These are phyloP conservation scores for Vulpes lagopus DNA, from an alignment of 2,113 vertebrate genomes.

Conservation along the genomic window DNA sequence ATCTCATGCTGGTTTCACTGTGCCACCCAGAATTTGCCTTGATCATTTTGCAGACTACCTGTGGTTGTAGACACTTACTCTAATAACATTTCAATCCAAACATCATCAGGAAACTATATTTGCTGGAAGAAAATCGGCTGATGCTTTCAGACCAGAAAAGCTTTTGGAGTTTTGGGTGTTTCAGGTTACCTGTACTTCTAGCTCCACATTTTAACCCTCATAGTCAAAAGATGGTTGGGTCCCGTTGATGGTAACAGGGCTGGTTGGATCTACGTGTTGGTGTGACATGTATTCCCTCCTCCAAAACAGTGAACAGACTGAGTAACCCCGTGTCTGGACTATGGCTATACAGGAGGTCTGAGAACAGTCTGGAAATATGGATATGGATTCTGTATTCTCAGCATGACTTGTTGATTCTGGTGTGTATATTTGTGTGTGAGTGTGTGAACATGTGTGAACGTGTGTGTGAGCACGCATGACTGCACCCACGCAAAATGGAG, in stretches of 20 bases:
- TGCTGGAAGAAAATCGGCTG: background rate
- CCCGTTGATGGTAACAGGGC: too few species aligned
- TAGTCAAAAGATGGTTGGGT: background rate
- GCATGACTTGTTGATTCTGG: background rate
- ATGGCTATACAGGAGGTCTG: background rate
- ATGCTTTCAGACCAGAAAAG: background rate
- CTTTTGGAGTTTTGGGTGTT: background rate
- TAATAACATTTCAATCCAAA: background rate
- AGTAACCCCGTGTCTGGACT: background rate
- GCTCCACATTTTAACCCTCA: background rate
- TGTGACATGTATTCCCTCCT: background rate
- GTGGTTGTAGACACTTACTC: background rate
- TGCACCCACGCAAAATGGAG: background rate
- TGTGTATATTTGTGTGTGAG: background rate
- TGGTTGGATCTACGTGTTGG: background rate
- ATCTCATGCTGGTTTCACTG: background rate
- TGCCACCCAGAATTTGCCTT: background rate
- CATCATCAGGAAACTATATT: background rate
- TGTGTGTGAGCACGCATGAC: background rate
- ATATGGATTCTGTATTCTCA: background rate
- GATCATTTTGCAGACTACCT: background rate
- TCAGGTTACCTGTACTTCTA: background rate
- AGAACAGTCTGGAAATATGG: background rate
- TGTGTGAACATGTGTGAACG: too few species aligned
- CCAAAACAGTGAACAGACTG: background rate